Percentiles rank a stretch among this genome's conserved stretches.
Conservation (phyloP, 2,888 invertebrate genomes). For the Thera obeliscata region DNA sequence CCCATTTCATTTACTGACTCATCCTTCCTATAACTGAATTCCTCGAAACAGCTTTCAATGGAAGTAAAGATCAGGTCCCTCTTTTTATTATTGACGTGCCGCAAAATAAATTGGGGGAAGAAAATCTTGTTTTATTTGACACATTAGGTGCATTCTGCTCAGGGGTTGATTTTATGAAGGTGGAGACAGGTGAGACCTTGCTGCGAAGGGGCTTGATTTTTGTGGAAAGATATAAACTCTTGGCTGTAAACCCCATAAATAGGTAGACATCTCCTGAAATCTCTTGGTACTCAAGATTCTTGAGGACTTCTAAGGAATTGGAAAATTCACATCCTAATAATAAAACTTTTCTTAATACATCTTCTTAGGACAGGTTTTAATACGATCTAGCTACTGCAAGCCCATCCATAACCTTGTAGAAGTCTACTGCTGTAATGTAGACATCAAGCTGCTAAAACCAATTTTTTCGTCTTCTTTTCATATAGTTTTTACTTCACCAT, state of each 20-base stretch:
- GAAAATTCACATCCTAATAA: neutral
- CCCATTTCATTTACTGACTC: conserved; percentile 30
- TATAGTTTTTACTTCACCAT: neutral
- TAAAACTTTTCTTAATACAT: neutral
- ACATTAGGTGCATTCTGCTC: conserved; percentile 53
- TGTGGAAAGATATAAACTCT: neutral
- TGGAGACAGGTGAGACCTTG: conserved; percentile 38
- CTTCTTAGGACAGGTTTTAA: too few relatives aligned
- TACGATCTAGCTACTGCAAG: too few relatives aligned
- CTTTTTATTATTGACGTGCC: conserved; percentile 75
- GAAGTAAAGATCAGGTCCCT: conserved; percentile 70
- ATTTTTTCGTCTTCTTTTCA: neutral
- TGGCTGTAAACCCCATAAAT: neutral
- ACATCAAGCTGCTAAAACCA: too few relatives aligned
- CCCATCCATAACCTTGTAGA: too few relatives aligned
- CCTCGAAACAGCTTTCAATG: conserved; percentile 62
- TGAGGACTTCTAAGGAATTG: neutral
- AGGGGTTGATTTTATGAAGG: conserved; percentile 38
- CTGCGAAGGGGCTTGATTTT: conserved; percentile 19
- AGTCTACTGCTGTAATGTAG: too few relatives aligned
- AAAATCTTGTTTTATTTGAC: conserved; percentile 72
- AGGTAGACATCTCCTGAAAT: neutral
- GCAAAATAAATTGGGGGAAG: conserved; percentile 73
- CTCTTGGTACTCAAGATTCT: neutral
- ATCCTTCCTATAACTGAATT: conserved; percentile 39